These are phyloP conservation scores for Neosilurus mollespiculum DNA, from an alignment of 2,797 vertebrate genomes.

Conservation along the genomic window DNA sequence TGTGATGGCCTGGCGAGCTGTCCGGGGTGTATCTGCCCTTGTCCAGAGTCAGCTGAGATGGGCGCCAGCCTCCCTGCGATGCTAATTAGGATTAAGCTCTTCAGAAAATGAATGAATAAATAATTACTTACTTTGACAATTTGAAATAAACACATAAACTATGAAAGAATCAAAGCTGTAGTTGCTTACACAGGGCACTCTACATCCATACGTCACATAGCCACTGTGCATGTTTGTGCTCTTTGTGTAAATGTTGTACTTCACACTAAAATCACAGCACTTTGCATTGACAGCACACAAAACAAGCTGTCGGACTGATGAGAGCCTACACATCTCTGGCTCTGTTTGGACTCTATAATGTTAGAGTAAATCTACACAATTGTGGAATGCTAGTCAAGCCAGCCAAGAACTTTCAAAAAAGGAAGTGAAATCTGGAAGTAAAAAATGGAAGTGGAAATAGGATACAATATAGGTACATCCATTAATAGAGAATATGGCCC, in stretches of 20 bases:
- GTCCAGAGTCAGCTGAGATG: too few species aligned
- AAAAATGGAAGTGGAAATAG: conserved; percentile 19
- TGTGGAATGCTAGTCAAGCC: conserved; percentile 49
- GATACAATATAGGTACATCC: conserved; percentile 1
- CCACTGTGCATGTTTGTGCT: conserved; percentile 43
- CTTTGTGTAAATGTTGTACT: conserved; percentile 38
- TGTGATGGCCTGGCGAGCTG: too few species aligned
- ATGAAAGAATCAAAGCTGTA: conserved; percentile 38
- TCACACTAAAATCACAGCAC: conserved; percentile 42
- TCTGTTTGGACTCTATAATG: conserved; percentile 36
- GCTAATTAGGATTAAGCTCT: too few species aligned
- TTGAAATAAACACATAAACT: conserved; percentile 40
- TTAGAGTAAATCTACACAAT: conserved; percentile 46
- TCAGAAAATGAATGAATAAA: too few species aligned
- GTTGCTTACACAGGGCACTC: conserved; percentile 40
- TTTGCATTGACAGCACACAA: conserved; percentile 46
- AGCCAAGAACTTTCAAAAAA: conserved; percentile 39
- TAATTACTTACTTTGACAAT: conserved; percentile 40
- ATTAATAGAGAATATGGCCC: conserved; percentile 44
- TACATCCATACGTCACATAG: conserved; percentile 42
- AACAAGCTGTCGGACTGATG: conserved; percentile 52
- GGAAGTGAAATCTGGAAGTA: too few species aligned
- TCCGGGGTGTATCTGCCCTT: too few species aligned
- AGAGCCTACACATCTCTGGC: conserved; percentile 41
- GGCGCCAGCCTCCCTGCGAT: too few species aligned